Conservation (phyloP, 2,113 vertebrate species). For the Hemiscyllium ocellatum region DNA sequence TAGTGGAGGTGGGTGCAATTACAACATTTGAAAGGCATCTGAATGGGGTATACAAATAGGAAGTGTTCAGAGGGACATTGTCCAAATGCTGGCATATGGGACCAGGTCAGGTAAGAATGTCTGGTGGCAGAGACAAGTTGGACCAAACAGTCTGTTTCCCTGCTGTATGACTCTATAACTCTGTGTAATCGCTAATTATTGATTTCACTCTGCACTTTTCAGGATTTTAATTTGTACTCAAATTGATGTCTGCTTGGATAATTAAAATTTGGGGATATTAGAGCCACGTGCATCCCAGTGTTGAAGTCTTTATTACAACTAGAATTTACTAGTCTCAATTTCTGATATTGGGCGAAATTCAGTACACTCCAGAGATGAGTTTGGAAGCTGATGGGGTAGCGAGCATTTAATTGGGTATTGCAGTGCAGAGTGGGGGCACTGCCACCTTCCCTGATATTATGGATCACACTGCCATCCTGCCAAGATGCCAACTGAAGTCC, state of each 20-base stretch:
- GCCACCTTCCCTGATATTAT: not conserved
- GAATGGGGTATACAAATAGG: too few relatives aligned
- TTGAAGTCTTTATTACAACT: not conserved
- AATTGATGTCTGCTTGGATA: not conserved
- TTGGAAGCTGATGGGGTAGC: not conserved
- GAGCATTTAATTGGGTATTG: not conserved
- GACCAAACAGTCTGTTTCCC: too few relatives aligned
- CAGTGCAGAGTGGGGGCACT: not conserved
- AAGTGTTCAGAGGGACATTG: too few relatives aligned
- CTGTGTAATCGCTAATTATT: too few relatives aligned
- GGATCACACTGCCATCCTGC: too few relatives aligned
- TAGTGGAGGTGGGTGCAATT: too few relatives aligned
- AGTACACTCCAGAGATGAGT: not conserved
- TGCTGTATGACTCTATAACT: too few relatives aligned
- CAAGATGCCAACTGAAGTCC: too few relatives aligned
- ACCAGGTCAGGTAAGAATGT: too few relatives aligned
- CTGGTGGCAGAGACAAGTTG: too few relatives aligned
- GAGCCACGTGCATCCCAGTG: not conserved
- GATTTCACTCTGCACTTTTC: not conserved
- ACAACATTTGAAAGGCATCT: too few relatives aligned
- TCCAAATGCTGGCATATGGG: too few relatives aligned
- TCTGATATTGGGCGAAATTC: not conserved
- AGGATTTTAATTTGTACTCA: not conserved
- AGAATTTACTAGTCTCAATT: not conserved
- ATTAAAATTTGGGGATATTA: not conserved